Percentiles rank a stretch among this genome's conserved stretches.
These are phyloP conservation scores for Datnioides undecimradiatus DNA, from an alignment of 2,113 vertebrate genomes.

Conservation along the genomic window DNA sequence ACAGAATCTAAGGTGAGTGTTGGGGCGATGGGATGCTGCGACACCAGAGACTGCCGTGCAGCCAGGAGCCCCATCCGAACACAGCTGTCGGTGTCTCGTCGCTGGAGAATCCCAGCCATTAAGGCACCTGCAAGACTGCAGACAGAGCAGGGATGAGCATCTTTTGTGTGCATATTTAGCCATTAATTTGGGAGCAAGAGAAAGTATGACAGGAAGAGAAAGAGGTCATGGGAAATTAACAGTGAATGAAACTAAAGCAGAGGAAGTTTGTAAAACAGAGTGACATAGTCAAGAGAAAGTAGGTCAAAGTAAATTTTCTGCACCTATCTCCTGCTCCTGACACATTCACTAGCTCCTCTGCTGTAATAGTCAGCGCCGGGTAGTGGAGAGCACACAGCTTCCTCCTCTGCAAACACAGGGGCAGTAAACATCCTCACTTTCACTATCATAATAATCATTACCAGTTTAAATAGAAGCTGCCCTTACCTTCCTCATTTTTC, in stretches of 20 bases:
- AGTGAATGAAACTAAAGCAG: constrained; percentile 2
- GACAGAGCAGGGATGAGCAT: background rate
- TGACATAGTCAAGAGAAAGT: background rate
- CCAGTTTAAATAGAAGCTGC: background rate
- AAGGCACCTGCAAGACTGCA: constrained; percentile 89
- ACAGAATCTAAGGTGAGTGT: constrained; percentile 79
- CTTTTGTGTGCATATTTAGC: background rate
- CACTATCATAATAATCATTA: background rate
- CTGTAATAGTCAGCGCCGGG: constrained; percentile 80
- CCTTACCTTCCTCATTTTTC: constrained; percentile 75
- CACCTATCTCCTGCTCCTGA: constrained; percentile 95
- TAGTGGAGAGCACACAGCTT: constrained; percentile 87
- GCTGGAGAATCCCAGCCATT: constrained; percentile 86
- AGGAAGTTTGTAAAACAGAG: background rate
- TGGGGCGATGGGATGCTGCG: constrained; percentile 83
- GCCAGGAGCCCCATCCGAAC: constrained; percentile 87
- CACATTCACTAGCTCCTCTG: constrained; percentile 87
- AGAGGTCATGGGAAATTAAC: constrained; percentile 1
- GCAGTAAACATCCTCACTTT: constrained; percentile 11
- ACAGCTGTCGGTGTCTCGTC: constrained; percentile 84
- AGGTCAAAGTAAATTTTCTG: constrained; percentile 5
- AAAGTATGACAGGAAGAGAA: constrained; percentile 2
- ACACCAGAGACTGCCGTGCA: constrained; percentile 84
- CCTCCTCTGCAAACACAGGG: constrained; percentile 79
- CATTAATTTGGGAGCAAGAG: background rate